Base-by-base conservation (phyloP, 2,797 vertebrate genomes). In the Cryptoblepharus egeriae region DNA sequence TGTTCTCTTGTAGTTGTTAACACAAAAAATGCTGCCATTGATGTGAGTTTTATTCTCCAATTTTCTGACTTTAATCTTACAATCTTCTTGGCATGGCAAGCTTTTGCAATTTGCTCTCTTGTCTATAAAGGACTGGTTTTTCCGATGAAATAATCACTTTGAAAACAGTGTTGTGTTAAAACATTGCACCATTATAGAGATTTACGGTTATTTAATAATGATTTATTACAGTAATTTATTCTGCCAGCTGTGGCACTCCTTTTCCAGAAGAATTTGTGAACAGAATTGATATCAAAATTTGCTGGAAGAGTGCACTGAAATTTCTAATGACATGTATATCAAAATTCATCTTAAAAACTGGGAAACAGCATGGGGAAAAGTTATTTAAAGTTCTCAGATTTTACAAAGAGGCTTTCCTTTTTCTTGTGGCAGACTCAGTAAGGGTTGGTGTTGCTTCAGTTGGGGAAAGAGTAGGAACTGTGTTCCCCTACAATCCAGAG, bases 171-270 rank as follows among this genome's bases (percentile, higher is more conserved):
- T 92, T 93, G 89, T 77, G 88, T 93, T 92, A 92, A 76, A 88
- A 92, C 80, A 88, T 95, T 93, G 92, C 93, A 90, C 91, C 87
- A 93, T 95, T 95, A 89, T 83, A 83, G 93, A 95, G 93, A 95
- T 96, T 95, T 96, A 95, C 88, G 90, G 94, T 95, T 95, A 95
- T 95, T 95, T 96, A 94, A 93, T 94, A 96, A 94, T 92, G 93
- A 96, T 95, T 95, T 95, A 94, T 93, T 92, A 81, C 83, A 90
- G 93, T 95, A 94, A 95, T 93, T 93, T 95, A 91, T 95, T 91
- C 90, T 88, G 60, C 91, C 89, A 94, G 92, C 94, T 94, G 92
- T 94, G 90, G 85, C 88, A 95, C 81, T 93, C 12, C 9, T 61
- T 91, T 93, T 95, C 92, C 88, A 89, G 85, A 89, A 82, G 91